A percentile compares a stretch with the other conserved stretches of the same genome.
Conservation (phyloP, 1,140 invertebrate genomes). For the Mactra quadrangularis region DNA sequence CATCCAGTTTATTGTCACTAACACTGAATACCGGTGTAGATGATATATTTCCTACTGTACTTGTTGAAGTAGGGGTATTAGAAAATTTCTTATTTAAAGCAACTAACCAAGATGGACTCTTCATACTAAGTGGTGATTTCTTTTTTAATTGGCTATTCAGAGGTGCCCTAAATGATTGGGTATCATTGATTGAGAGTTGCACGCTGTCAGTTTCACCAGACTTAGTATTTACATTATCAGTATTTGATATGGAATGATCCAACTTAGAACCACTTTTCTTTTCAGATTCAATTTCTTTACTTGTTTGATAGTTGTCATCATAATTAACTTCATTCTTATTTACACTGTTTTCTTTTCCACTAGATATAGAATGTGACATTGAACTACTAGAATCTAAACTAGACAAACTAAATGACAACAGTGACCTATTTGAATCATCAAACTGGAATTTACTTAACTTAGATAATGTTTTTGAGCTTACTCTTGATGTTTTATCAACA, state of each 20-base stretch:
- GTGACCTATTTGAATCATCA: constrained; percentile 47
- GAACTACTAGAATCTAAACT: not conserved
- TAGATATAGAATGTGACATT: constrained; percentile 28
- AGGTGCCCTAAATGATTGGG: not conserved
- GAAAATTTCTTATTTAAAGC: constrained; percentile 34
- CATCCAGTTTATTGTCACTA: constrained; percentile 3
- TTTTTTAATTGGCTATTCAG: not conserved
- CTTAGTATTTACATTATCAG: no score
- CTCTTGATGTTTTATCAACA: no score
- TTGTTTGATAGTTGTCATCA: no score
- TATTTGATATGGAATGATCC: no score
- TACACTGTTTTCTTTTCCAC: no score
- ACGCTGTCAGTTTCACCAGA: no score
- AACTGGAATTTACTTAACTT: constrained; percentile 45
- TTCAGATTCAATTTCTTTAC: no score
- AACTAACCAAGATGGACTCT: constrained; percentile 32
- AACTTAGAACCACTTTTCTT: no score
- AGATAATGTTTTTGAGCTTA: constrained; percentile 19
- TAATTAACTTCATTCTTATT: no score
- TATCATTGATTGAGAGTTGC: not conserved
- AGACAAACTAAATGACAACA: not conserved
- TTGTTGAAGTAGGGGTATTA: constrained; percentile 12
- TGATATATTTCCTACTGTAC: not conserved
- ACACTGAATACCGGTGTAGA: constrained; percentile 20
- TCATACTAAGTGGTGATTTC: not conserved